Base-by-base conservation (phyloP, 2,113 vertebrate species). In the Melanerpes formicivorus region DNA sequence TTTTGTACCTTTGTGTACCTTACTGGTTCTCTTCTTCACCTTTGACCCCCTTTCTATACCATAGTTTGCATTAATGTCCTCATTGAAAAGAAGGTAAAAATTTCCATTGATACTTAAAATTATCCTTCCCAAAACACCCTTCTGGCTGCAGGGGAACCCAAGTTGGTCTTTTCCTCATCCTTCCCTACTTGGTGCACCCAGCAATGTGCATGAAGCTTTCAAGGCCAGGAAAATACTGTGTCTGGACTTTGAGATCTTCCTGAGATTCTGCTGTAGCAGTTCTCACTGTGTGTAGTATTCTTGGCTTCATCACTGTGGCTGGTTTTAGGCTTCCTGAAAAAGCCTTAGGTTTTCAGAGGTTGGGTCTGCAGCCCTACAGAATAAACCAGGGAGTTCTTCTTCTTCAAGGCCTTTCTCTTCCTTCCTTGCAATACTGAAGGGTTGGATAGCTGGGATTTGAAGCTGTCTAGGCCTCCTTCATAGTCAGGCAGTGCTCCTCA, bases 321-420 rank as follows among this genome's bases (percentile, higher is more conserved):
- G 32, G 3, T 42, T 78, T 75, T 32, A 74, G 70, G 22, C 12
- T 76, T 84, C 72, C 84, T 9, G 14, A 44, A 37, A 66, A 56
- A 8, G 54, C 42, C 1, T 0, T 3, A 2, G 15, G 15, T 63
- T 91, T 46, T 18, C 84, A 67, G 37, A 58, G 37, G 17, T 40
- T 32, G 29, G n/a, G 16, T 46, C 5, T 34, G 10, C 7, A 9
- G 17, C 16, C n/a, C 25, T 15, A 25, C 9, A 22, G 56, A 73
- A 75, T 25, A 55, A 55, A 65, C 29, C 0, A 0, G 3, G 0
- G 1, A 44, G 10, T 44, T 27, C 21, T 62, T 74, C 25, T 37
- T 62, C 34, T 27, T 34, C 4, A 19, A 54, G 40, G 16, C 32
- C 27, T 48, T 66, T 59, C 5, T 60, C 6, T 44, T 82, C 65